phyloP scores from a whole-genome alignment of 2,888 invertebrate genomes.

The Polyploca ridens region DNA sequence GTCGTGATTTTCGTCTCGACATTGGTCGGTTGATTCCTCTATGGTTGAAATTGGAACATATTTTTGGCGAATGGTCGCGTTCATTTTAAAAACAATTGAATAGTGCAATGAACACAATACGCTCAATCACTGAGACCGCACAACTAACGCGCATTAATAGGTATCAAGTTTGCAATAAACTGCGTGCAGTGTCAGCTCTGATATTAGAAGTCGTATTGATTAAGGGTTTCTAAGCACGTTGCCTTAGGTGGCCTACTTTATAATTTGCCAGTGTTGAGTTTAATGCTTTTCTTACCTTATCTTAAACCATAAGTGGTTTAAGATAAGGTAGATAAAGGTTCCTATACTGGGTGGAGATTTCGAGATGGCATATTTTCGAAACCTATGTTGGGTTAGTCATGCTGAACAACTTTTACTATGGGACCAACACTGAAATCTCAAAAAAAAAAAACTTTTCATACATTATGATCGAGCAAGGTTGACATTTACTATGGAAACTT shows the following conservation, averaged over 20 bases:
- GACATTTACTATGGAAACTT: too few relatives aligned
- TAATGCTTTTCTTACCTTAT: neutral
- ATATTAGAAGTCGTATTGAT: constrained; percentile 1
- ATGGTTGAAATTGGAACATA: neutral
- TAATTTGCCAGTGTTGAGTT: neutral
- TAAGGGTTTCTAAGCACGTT: neutral
- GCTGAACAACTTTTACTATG: too few relatives aligned
- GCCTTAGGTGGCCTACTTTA: neutral
- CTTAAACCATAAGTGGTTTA: neutral
- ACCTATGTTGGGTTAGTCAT: too few relatives aligned
- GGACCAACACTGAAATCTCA: too few relatives aligned
- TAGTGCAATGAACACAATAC: neutral
- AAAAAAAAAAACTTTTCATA: too few relatives aligned
- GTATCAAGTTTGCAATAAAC: neutral
- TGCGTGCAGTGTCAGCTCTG: constrained; percentile 5
- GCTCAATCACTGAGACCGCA: neutral
- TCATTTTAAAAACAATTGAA: neutral
- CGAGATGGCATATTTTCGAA: too few relatives aligned
- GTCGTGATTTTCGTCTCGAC: too few relatives aligned
- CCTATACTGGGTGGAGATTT: too few relatives aligned
- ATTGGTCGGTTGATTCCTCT: too few relatives aligned
- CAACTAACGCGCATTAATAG: neutral
- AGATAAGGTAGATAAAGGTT: neutral
- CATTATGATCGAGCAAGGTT: too few relatives aligned
- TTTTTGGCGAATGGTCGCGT: neutral